Base-by-base conservation (phyloP, 2,113 vertebrate genomes). In the Elephantulus edwardii region DNA sequence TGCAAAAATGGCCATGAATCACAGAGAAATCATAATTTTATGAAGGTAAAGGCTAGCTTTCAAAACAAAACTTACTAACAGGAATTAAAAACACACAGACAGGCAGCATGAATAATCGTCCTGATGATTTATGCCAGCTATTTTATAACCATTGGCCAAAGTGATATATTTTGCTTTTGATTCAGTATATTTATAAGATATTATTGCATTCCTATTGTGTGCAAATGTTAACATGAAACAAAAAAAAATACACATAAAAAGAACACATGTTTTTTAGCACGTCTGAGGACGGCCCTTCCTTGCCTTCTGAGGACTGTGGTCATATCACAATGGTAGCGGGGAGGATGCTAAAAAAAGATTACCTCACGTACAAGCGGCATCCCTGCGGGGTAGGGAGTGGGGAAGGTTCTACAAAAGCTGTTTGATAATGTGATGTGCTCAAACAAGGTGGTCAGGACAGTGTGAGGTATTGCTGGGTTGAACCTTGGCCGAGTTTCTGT, bases 291-390 rank as follows among this genome's bases (percentile, higher is more conserved):
- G 68, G 66, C 16, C 19, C 26, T 83, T 87, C 40, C 90, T 70
- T 66, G 88, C 71, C 46, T 94, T 89, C 64, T 80, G 80, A 94
- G 78, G 68, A 81, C 0, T 90, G 66, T 83, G 86, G 64, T 95
- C 70, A 89, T 48, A 60, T 72, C 79, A 68, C 8, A 46, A 54
- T 79, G 3, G 74, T 48, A 44, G 28, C 9, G 77, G 72, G 44
- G 22, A 54, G 64, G n/a, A 88, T 54, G 46, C 48, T 81, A 60
- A 77, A 86, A 66, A 86, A 86, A 86, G 68, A 74, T 72, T 20
- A 58, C 84, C 66, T 89, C 84, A 30, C 38, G 89, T 24, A 77
- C 52, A 80, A 44, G n/a, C 54, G 86, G 42, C 75, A n/a, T 90
- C 75, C 77, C 80, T 70, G 28, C 24, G 3, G 5, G n/a, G n/a